These are phyloP conservation scores for Trichoplusia ni DNA, from an alignment of 1,140 invertebrate species.

Conservation along the genomic window DNA sequence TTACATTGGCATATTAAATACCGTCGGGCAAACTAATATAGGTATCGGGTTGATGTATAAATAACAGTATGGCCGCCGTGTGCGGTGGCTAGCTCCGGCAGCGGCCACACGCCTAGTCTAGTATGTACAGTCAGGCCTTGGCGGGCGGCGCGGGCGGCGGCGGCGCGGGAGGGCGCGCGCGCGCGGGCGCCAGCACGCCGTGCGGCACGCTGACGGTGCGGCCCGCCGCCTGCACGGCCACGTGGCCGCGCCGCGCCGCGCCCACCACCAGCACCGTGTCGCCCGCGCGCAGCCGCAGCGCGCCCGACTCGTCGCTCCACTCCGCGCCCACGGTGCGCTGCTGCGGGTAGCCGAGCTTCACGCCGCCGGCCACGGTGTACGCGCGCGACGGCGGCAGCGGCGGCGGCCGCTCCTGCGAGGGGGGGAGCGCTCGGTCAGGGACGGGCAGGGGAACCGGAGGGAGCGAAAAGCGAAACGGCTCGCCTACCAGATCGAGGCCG, in stretches of 20 bases:
- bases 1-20: no score
- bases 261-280: constrained; percentile 70
- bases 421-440: constrained; percentile 89
- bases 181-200: constrained; percentile 63
- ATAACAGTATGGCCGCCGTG: not conserved
- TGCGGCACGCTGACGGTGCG: constrained; percentile 65
- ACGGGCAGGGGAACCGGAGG: constrained; percentile 80
- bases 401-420: constrained; percentile 93
- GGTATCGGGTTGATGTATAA: no score
- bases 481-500: constrained; percentile 90
- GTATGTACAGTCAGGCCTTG: no score
- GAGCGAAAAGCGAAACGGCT: constrained; percentile 83
- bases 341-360: constrained; percentile 96
- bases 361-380: constrained; percentile 95
- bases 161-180: constrained; percentile 59
- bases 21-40: no score
- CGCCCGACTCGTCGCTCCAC: constrained; percentile 85
- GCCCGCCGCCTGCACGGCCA: constrained; percentile 45
- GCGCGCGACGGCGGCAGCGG: constrained; percentile 93
- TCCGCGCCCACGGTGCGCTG: constrained; percentile 94
- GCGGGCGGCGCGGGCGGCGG: constrained; percentile 46
- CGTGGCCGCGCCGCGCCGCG: constrained; percentile 64
- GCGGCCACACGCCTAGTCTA: not conserved
- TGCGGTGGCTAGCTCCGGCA: not conserved
- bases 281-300: constrained; percentile 76